phyloP scores from a whole-genome alignment of 1,140 invertebrate species.

The Dinoponera quadriceps region DNA sequence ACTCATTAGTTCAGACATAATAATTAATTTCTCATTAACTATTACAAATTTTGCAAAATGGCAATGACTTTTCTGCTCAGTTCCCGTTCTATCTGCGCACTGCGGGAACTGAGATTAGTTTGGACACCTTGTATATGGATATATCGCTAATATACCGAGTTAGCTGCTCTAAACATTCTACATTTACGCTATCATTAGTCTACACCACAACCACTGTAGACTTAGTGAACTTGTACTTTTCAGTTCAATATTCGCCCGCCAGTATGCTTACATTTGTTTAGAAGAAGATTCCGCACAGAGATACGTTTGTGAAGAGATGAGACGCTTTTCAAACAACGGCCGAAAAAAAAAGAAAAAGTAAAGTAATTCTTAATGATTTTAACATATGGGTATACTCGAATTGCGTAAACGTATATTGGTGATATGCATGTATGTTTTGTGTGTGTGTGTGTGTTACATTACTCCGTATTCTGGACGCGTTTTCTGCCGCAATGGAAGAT shows the following conservation, averaged over 20 bases:
- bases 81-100: too few relatives aligned
- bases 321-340: constrained; percentile 49
- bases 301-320: constrained; percentile 39
- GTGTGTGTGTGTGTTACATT: neutral
- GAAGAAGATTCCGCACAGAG: constrained; percentile 58
- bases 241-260: constrained; percentile 59
- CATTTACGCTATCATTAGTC: constrained; percentile 69
- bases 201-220: constrained; percentile 71
- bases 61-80: too few relatives aligned
- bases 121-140: constrained; percentile 37
- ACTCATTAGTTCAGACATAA: neutral
- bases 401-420: constrained; percentile 13
- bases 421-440: constrained; percentile 1
- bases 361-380: constrained; percentile 6
- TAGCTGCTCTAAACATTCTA: constrained; percentile 69
- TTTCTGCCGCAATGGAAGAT: neutral
- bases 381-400: constrained; percentile 47
- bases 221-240: constrained; percentile 72
- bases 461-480: neutral
- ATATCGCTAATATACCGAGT: constrained; percentile 52
- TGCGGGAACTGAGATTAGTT: too few relatives aligned
- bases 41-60: too few relatives aligned
- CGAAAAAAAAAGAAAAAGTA: constrained; percentile 23
- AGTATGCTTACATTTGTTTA: constrained; percentile 15
- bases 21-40: too few relatives aligned